These are phyloP conservation scores for Sylvia borin DNA, from an alignment of 2,797 vertebrate genomes.

Conservation along the genomic window DNA sequence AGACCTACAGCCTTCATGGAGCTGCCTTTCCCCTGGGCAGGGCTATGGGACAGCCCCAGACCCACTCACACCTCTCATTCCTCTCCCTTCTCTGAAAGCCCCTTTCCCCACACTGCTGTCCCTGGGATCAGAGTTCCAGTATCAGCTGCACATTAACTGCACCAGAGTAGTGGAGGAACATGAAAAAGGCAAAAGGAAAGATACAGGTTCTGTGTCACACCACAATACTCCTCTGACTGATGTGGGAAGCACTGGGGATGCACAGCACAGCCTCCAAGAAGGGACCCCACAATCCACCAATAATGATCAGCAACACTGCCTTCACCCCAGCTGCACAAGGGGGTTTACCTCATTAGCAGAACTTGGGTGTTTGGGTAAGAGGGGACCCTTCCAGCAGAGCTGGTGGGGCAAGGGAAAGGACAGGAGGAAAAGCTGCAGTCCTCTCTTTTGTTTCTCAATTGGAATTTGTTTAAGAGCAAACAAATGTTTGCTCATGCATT, in stretches of 20 bases:
- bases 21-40: not conserved
- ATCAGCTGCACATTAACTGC: not conserved
- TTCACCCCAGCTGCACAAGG: fast-evolving
- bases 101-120: not conserved
- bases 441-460: not conserved
- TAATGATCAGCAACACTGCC: not conserved
- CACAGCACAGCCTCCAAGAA: not conserved
- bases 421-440: not conserved
- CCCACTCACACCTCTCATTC: not conserved
- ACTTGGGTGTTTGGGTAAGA: not conserved
- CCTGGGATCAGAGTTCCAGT: not conserved
- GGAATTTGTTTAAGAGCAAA: not conserved
- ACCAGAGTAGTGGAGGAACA: not conserved
- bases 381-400: not conserved
- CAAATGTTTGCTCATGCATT: not conserved
- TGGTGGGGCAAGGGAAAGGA: not conserved
- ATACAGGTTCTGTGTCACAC: not conserved
- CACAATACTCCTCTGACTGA: not conserved
- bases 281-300: fast-evolving
- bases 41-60: not conserved
- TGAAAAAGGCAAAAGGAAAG: not conserved
- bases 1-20: not conserved
- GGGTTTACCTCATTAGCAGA: not conserved
- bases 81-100: not conserved
- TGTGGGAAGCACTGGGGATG: fast-evolving